Evolutionary conservation across 2,113 vertebrate species (phyloP).

Genomic region (Corydoras maculifer): DNA sequence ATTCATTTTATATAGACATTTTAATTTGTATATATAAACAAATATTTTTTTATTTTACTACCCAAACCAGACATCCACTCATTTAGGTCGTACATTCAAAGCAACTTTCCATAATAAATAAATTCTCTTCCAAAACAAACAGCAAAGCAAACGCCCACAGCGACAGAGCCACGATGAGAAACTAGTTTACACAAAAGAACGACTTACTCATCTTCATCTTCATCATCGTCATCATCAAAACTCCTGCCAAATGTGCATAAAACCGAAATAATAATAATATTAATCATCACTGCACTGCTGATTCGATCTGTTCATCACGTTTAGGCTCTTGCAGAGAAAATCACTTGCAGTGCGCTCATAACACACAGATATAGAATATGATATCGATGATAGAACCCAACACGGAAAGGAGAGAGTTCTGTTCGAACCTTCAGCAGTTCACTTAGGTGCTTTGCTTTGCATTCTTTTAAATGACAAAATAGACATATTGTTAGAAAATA

Average conservation of each 20-base stretch:
- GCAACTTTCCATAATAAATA: conserved; percentile 63
- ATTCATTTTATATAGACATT: conserved; percentile 61
- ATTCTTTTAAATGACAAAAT: no score
- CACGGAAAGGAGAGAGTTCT: no score
- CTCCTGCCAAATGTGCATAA: not conserved
- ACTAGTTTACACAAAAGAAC: conserved; percentile 25
- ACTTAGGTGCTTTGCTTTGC: no score
- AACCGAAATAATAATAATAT: no score
- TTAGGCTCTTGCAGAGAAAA: no score
- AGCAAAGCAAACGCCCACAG: conserved; percentile 47
- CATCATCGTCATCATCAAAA: conserved; percentile 7
- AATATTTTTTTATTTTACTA: conserved; percentile 34
- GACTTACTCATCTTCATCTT: not conserved
- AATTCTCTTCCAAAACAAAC: conserved; percentile 44
- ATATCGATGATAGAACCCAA: no score
- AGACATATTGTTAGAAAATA: no score
- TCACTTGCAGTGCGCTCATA: no score
- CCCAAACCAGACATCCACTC: conserved; percentile 38
- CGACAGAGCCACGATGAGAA: conserved; percentile 20
- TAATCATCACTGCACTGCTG: no score
- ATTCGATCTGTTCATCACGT: no score
- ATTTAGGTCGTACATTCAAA: conserved; percentile 42
- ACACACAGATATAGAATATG: no score
- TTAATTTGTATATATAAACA: conserved; percentile 66
- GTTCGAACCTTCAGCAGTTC: no score